Conservation (phyloP, 2,797 vertebrate genomes). For the Benthosema pterotum region DNA sequence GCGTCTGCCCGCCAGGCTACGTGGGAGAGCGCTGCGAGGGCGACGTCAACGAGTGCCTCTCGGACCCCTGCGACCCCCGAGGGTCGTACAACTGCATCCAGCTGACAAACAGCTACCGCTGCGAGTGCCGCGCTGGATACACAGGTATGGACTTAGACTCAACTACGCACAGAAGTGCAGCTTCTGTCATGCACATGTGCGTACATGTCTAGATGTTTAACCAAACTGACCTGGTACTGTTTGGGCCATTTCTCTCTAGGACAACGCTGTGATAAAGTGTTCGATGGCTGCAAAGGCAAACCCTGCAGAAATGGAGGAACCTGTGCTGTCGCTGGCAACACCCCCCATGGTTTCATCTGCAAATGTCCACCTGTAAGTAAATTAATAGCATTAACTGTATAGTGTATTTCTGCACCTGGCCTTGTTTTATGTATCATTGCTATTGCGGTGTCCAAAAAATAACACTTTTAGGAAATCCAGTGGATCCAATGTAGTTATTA, state of each 20-base stretch:
- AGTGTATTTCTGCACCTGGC: not conserved
- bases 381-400: not conserved
- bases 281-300: constrained; percentile 90
- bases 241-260: constrained; percentile 76
- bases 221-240: not conserved
- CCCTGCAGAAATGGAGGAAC: constrained; percentile 91
- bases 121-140: constrained; percentile 94
- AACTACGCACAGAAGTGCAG: too few relatives aligned
- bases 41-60: constrained; percentile 97
- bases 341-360: constrained; percentile 88
- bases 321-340: constrained; percentile 93
- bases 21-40: constrained; percentile 98
- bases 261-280: constrained; percentile 91
- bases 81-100: constrained; percentile 98
- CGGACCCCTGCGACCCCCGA: constrained; percentile 91
- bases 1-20: constrained; percentile 90
- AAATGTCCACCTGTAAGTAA: constrained; percentile 88
- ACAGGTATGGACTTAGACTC: constrained; percentile 78
- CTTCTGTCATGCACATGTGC: not conserved
- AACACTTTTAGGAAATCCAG: too few relatives aligned
- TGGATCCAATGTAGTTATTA: too few relatives aligned
- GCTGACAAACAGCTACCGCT: constrained; percentile 94
- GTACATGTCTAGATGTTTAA: not conserved
- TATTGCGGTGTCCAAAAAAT: too few relatives aligned
- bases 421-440: not conserved